A percentile compares a stretch with the other conserved stretches of the same genome.
Evolutionary conservation across 2,797 vertebrate species (phyloP).

Genomic region (Anas capensis): DNA sequence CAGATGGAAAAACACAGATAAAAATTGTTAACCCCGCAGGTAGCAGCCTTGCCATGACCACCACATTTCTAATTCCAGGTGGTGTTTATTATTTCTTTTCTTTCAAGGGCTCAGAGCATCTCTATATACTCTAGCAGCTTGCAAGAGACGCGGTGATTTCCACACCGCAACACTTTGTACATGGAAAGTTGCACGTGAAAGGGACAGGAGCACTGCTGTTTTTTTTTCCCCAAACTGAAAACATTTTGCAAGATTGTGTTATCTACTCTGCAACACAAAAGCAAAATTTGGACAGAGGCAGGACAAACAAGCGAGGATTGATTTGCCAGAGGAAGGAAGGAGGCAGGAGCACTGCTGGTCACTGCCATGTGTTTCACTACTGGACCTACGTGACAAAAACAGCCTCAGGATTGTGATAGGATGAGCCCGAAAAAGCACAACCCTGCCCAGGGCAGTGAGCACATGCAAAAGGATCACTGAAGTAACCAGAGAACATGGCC

Average conservation of each 20-base stretch:
- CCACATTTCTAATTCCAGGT: neutral
- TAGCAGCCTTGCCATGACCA: neutral
- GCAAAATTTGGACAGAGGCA: neutral
- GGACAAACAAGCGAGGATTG: neutral
- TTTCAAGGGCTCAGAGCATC: neutral
- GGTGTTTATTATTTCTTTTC: neutral
- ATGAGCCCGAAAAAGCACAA: neutral
- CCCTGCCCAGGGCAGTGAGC: neutral
- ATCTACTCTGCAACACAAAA: neutral
- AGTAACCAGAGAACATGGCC: neutral
- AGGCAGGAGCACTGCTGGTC: fast-evolving
- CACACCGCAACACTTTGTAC: fast-evolving
- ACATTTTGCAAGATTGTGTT: neutral
- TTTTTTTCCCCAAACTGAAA: neutral
- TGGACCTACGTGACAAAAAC: fast-evolving
- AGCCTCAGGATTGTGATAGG: neutral
- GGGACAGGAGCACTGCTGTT: fast-evolving
- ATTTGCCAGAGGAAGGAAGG: neutral
- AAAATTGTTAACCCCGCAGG: neutral
- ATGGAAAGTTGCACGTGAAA: fast-evolving
- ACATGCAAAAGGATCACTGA: neutral
- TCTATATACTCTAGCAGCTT: neutral
- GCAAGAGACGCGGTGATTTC: fast-evolving
- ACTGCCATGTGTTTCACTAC: neutral
- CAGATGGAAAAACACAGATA: neutral